Evolutionary conservation across 2,888 invertebrate species (phyloP), one percentile per base, ranked within the genome.

Genomic region (Limnephilus rhombicus): DNA sequence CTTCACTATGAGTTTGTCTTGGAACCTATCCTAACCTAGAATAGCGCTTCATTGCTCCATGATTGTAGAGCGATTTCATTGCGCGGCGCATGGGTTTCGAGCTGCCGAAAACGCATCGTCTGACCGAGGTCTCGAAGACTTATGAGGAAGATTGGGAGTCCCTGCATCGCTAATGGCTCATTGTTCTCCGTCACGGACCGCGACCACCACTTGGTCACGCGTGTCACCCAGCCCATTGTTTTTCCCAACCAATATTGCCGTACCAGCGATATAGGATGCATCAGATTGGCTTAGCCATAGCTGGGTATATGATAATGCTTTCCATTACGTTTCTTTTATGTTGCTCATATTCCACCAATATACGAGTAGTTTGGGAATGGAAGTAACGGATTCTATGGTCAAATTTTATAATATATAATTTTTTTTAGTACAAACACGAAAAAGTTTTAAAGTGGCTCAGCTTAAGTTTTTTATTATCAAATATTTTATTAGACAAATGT

Each of bases 161-260:
- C 68, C 68, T 68, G 68, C 68, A n/a, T 68, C 68, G 68, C 68
- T 68, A 68, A 68, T 68, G 68, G 68, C 68, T 68, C 68, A 68
- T 68, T 68, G 68, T 68, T 68, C 68, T 68, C 24, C 68, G 68
- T 68, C 68, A 68, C 68, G n/a, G 68, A 68, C 68, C 68, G 68
- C 68, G 68, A 68, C 68, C 68, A n/a, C 68, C 68, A 68, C 68
- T 68, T 68, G 68, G 68, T 68, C 68, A 68, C 68, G 68, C 68
- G 68, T 68, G 68, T 68, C 68, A 68, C 68, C 68, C 68, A 68
- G 24, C n/a, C 68, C 68, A 68, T 68, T 68, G 68, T 68, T n/a
- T 24, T 24, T 5, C 68, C 68, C 68, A n/a, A 68, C 68, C 24
- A 68, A 68, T 68, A 68, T 68, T 68, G 68, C 68, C 68, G 9